A percentile compares a stretch with the other conserved stretches of the same genome.
These are phyloP conservation scores for Zophobas atratus DNA, from an alignment of 1,140 invertebrate genomes.

Conservation along the genomic window DNA sequence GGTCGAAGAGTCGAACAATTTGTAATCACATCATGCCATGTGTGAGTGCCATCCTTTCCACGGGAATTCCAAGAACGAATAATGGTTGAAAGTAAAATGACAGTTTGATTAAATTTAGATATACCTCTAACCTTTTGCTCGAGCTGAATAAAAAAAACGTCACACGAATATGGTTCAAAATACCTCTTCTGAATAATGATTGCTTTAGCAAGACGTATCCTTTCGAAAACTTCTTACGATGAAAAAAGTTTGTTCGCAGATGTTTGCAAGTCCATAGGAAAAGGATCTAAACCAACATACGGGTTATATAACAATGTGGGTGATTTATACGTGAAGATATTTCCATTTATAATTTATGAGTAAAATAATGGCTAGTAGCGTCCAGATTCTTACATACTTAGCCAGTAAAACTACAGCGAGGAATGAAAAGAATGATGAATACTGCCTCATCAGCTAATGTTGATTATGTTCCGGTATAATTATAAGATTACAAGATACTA, in stretches of 20 bases:
- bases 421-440: constrained; percentile 22
- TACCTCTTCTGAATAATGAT: constrained; percentile 9
- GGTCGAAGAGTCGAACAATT: too few species aligned
- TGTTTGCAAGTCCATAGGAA: constrained; percentile 3
- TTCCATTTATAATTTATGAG: not conserved
- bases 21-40: too few species aligned
- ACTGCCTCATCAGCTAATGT: constrained; percentile 23
- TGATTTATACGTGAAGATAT: not conserved
- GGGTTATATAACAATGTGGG: not conserved
- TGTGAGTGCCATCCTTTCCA: too few species aligned
- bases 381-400: not conserved
- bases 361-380: not conserved
- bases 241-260: constrained; percentile 29
- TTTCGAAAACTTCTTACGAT: not conserved
- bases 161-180: constrained; percentile 5
- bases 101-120: not conserved
- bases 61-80: not conserved
- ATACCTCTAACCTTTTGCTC: constrained; percentile 2
- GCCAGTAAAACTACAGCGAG: not conserved
- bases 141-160: constrained; percentile 4
- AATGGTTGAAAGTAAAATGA: not conserved
- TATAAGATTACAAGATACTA: constrained; percentile 36
- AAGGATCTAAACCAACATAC: not conserved
- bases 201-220: constrained; percentile 1
- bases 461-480: constrained; percentile 15